Base-by-base conservation (phyloP, 2,888 invertebrate species). In the Ceratothoa steindachneri region DNA sequence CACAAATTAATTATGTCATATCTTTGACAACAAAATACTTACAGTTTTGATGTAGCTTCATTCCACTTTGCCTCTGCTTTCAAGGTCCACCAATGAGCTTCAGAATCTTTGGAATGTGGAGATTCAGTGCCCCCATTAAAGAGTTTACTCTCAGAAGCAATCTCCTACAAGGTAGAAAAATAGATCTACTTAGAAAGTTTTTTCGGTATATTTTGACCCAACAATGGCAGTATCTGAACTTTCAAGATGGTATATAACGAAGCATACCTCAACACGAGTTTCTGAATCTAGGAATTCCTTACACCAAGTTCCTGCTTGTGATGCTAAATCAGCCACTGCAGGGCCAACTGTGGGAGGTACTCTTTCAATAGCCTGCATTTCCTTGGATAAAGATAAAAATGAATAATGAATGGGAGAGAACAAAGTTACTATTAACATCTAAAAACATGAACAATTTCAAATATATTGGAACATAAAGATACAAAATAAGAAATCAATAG, bases 321-420 rank as follows among this genome's bases (percentile, higher is more conserved):
- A 78, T 12, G 78, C 78, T 19, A 78, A 67, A 64, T 78, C 78
- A 22, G 78, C 78, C 51, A 78, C 71, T 28, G 73, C 78, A 29
- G 78, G 78, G 4, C 75, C 78, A 60, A 67, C 31, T 60, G 72
- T 66, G 19, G 78, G 78, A 22, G 73, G 71, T 12, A 65, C 64
- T 30, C 78, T 72, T 24, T 78, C 78, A 67, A 78, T 78, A 51
- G 75, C 78, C 5, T 75, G 73, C 78, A 78, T 78, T 52, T 78
- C 78, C 78, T 78, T 64, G n/a, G 15, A 22, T 22, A 19, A 51
- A 51, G 41, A n/a, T 51, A 51, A 1, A n/a, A 15, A 51, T n/a
- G n/a, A 51, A n/a, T 51, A n/a, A 51, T 2, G 2, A 51, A 51
- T 51, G 1, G 19, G 3, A 3, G 19, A 2, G 15, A 1, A 3